Evolutionary conservation across 2,113 vertebrate genomes (phyloP).

Genomic region (Sinocyclocheilus rhinocerous): DNA sequence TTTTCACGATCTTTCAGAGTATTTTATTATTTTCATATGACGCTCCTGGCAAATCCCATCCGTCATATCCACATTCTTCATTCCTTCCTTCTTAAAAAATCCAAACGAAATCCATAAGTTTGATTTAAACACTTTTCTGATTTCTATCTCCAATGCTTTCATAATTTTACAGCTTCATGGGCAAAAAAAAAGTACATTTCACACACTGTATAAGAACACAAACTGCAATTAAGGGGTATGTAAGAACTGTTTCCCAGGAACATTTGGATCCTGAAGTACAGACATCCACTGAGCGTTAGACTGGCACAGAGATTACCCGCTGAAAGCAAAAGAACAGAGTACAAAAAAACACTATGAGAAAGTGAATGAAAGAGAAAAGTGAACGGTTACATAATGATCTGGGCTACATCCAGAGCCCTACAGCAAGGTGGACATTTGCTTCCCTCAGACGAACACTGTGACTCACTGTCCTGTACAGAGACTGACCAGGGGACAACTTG

Average conservation of each 20-base stretch:
- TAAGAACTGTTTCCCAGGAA: background rate
- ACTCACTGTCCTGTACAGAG: background rate
- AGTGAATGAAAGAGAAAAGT: background rate
- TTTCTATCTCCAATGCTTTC: too few relatives aligned
- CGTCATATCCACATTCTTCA: too few relatives aligned
- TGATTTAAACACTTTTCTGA: too few relatives aligned
- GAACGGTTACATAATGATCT: slow-evolving; percentile 64
- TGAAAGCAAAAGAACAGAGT: background rate
- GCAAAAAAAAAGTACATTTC: too few relatives aligned
- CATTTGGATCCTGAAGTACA: slow-evolving; percentile 10
- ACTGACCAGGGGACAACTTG: background rate
- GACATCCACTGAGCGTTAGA: background rate
- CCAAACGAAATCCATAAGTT: too few relatives aligned
- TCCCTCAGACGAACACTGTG: slow-evolving; percentile 5
- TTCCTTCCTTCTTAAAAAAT: too few relatives aligned
- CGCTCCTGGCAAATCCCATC: too few relatives aligned
- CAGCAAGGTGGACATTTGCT: slow-evolving; percentile 51
- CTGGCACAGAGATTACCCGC: background rate
- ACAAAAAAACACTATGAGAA: background rate
- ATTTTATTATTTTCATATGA: too few relatives aligned
- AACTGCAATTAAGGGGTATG: background rate
- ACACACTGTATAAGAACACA: background rate
- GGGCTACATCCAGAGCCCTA: slow-evolving; percentile 58
- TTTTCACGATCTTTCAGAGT: too few relatives aligned
- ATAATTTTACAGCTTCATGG: too few relatives aligned